Base-by-base conservation (phyloP, 1,140 invertebrate species). In the Solenopsis invicta region DNA sequence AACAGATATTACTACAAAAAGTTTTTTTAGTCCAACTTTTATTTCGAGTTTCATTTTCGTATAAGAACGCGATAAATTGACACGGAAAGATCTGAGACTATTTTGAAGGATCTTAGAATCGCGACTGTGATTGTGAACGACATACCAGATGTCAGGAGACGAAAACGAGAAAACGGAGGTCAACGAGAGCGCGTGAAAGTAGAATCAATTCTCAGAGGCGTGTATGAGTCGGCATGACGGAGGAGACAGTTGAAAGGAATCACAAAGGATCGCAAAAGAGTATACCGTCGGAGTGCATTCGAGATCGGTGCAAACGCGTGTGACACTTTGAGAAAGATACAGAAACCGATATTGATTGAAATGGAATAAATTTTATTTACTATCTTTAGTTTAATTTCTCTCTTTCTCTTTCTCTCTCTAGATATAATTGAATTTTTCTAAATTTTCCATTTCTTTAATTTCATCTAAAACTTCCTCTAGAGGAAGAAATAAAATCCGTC, bases 141-240 rank as follows among this genome's bases (percentile, higher is more conserved):
- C 16, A 45, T 56, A 76, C 16, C 41, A 29, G 18, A 13, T 54
- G 54, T 24, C 75, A 78, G 13, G 29, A 59, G 24, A 41, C 12
- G 54, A 74, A 71, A 87, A 24, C 48, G 41, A 78, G 50, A n/a
- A 86, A 90, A 86, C 71, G 41, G 62, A 80, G 85, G 64, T 85
- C 72, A 87, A 86, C 81, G 86, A 45, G 64, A 69, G 48, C 52
- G 48, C 52, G 50, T 72, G 72, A 76, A 67, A 64, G 77, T 62
- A 62, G 59, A 77, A 86, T 90, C 24, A 59, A 61, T 92, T 91
- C 87, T 87, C 54, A 74, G 74, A 90, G 77, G 50, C 85, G 76
- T 34, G 48, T 34, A 72, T 90, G 88, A 92, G 87, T 91, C 85
- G 89, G 34, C 52, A 21, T 45, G 85, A 81, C 87, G 82, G 75